Percentiles rank a stretch among this genome's conserved stretches.
Conservation (phyloP, 1,140 invertebrate species). For the Paralvinella palmiformis region DNA sequence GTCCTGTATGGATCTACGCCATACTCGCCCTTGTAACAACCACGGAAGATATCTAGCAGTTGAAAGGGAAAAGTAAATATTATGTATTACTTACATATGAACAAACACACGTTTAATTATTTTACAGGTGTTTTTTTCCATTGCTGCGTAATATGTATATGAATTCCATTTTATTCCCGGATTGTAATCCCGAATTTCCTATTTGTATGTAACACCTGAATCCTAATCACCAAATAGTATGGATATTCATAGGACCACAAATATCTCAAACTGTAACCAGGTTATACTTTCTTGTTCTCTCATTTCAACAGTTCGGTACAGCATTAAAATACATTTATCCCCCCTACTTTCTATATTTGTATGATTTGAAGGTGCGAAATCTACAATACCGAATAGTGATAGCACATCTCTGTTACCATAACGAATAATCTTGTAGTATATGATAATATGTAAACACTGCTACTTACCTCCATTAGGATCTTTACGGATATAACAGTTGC, state of each 20-base stretch:
- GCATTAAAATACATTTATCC: not conserved
- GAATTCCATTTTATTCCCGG: too few relatives aligned
- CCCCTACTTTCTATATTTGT: not conserved
- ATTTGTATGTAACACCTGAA: not conserved
- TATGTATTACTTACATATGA: not conserved
- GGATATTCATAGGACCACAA: too few relatives aligned
- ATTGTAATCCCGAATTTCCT: not conserved
- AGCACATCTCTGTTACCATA: not conserved
- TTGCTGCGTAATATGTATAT: not conserved
- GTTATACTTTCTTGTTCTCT: not conserved
- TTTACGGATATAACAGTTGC: conserved; percentile 11
- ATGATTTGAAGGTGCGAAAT: not conserved
- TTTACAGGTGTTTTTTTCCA: not conserved
- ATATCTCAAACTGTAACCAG: too few relatives aligned
- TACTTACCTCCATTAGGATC: conserved; percentile 17
- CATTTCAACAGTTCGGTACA: not conserved
- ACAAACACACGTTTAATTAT: not conserved
- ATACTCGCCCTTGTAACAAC: conserved; percentile 19
- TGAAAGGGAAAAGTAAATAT: not conserved
- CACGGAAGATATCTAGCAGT: conserved; percentile 18
- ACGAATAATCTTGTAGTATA: not conserved
- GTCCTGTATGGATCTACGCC: conserved; percentile 10
- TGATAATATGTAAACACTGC: not conserved
- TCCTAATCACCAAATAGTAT: not conserved
- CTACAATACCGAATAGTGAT: not conserved